Conservation (phyloP, 2,797 vertebrate genomes). For the Sphenodon punctatus region DNA sequence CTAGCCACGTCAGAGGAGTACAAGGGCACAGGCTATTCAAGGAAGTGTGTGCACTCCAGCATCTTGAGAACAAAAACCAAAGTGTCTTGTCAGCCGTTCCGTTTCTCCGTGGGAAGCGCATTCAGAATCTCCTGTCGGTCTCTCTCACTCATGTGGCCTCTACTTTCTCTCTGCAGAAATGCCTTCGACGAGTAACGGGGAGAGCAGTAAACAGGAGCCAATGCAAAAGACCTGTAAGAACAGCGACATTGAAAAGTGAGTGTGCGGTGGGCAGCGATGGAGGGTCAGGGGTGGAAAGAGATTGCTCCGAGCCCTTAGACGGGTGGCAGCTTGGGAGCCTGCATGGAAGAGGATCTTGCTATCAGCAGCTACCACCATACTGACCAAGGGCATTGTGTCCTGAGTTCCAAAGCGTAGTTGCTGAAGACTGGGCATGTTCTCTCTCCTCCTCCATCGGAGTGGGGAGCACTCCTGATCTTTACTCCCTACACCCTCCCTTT, state of each 20-base stretch:
- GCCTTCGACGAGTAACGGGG: slow-evolving; percentile 98
- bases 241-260: slow-evolving; percentile 97
- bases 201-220: slow-evolving; percentile 94
- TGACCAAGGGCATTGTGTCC: not conserved
- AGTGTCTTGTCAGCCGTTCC: not conserved
- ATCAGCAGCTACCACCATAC: not conserved
- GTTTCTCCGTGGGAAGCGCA: not conserved
- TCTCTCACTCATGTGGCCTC: slow-evolving; percentile 2
- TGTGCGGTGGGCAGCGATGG: slow-evolving; percentile 15
- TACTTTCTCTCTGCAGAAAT: slow-evolving; percentile 84
- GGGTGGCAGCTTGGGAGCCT: too few relatives aligned
- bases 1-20: rapidly evolving
- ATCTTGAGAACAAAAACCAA: not conserved
- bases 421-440: too few relatives aligned
- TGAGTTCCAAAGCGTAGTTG: too few relatives aligned
- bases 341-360: too few relatives aligned
- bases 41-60: too few relatives aligned
- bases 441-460: not conserved
- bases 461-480: not conserved
- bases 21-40: not conserved
- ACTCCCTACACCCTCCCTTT: not conserved
- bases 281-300: not conserved
- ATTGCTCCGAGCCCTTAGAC: not conserved
- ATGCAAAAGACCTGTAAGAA: slow-evolving; percentile 90
- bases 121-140: not conserved